These are phyloP conservation scores for Gavialis gangeticus DNA, from an alignment of 2,113 vertebrate species.

Conservation along the genomic window DNA sequence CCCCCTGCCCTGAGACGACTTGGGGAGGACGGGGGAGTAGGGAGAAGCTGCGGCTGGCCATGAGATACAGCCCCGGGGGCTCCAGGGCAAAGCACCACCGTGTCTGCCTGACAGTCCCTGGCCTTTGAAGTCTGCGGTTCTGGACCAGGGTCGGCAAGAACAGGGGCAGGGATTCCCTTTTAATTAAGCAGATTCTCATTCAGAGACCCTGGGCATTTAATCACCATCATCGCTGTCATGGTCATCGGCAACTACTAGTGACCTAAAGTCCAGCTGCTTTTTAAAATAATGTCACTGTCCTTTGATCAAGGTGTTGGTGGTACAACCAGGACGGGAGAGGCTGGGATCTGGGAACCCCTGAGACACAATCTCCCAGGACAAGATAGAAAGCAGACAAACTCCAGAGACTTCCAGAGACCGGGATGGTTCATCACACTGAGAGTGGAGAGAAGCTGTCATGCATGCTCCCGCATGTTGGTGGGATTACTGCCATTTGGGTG, in stretches of 20 bases:
- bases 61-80: background rate
- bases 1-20: background rate
- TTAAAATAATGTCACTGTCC: background rate
- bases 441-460: background rate
- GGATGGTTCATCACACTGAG: background rate
- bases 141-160: background rate
- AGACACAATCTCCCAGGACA: background rate
- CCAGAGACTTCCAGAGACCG: background rate
- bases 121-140: background rate
- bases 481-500: background rate
- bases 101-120: background rate
- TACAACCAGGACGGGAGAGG: background rate
- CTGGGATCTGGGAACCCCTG: background rate
- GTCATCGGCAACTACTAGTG: background rate
- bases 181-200: no score
- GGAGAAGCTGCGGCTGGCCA: background rate
- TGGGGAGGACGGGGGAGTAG: background rate
- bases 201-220: background rate
- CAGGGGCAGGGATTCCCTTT: no score
- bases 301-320: background rate
- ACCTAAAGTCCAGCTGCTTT: background rate
- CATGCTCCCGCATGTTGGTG: background rate
- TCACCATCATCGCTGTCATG: background rate
- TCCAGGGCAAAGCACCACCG: background rate
- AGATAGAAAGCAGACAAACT: background rate